These are phyloP conservation scores for Lepas anatifera DNA, from an alignment of 2,888 invertebrate species.

Conservation along the genomic window DNA sequence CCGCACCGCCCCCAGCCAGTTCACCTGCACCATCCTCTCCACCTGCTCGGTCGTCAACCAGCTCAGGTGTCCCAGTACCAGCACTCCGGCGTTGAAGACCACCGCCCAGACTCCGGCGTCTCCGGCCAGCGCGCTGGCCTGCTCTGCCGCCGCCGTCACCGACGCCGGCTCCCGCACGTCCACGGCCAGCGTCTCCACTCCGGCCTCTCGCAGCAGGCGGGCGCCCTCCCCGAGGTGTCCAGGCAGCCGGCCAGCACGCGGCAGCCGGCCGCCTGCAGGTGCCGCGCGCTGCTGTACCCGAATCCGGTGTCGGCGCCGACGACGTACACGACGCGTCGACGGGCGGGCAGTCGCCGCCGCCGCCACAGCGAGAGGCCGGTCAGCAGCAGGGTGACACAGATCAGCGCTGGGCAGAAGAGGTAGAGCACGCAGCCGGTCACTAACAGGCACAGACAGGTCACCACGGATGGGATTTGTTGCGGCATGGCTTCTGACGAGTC, in stretches of 20 bases:
- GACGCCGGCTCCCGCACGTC: not conserved
- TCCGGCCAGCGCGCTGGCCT: not conserved
- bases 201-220: conserved; percentile 35
- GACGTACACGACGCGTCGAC: conserved; percentile 38
- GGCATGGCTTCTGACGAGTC: too few species aligned
- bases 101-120: conserved; percentile 50
- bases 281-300: conserved; percentile 56
- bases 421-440: too few species aligned
- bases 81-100: conserved; percentile 81
- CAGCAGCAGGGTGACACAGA: not conserved
- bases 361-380: not conserved
- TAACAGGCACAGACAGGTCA: too few species aligned
- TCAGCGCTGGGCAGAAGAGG: not conserved
- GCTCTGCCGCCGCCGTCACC: not conserved
- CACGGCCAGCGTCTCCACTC: not conserved
- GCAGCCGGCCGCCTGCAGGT: conserved; percentile 49
- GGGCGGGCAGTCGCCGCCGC: not conserved
- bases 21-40: conserved; percentile 58
- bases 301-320: conserved; percentile 79
- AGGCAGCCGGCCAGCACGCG: conserved; percentile 67
- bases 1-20: conserved; percentile 69
- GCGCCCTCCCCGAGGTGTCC: conserved; percentile 48
- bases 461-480: too few species aligned
- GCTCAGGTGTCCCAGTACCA: conserved; percentile 82
- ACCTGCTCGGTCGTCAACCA: conserved; percentile 65